These are phyloP conservation scores for Percina caprodes DNA, from an alignment of 2,113 vertebrate species.

Conservation along the genomic window DNA sequence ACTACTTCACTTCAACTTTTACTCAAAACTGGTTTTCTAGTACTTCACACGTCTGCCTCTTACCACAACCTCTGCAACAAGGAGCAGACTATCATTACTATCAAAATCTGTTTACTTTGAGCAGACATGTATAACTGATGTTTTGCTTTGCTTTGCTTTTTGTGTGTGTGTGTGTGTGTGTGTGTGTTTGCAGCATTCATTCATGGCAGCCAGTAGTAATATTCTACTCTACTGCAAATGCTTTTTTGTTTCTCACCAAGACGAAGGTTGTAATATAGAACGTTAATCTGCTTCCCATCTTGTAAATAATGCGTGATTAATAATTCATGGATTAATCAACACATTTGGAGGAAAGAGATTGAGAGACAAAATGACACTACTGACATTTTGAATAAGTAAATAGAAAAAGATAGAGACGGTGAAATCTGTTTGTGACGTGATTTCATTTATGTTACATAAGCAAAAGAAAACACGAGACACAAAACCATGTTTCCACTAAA, in stretches of 20 bases:
- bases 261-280: conserved; percentile 34
- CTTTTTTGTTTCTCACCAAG: conserved; percentile 31
- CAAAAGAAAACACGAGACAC: conserved; percentile 58
- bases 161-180: not conserved
- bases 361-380: not conserved
- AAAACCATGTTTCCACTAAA: conserved; percentile 41
- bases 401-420: not conserved
- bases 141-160: not conserved
- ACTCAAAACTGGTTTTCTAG: too few relatives aligned
- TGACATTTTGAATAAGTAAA: conserved; percentile 3
- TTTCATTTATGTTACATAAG: conserved; percentile 63
- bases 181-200: conserved; percentile 36
- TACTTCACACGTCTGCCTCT: too few relatives aligned
- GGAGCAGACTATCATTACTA: not conserved
- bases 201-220: conserved; percentile 28
- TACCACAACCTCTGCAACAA: not conserved
- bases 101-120: conserved; percentile 1
- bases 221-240: conserved; percentile 13
- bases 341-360: conserved; percentile 8
- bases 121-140: not conserved
- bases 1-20: too few relatives aligned
- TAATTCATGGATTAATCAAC: conserved; percentile 65
- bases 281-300: conserved; percentile 42
- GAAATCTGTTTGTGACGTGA: conserved; percentile 39
- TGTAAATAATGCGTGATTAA: conserved; percentile 50